A percentile compares a stretch with the other conserved stretches of the same genome.
Evolutionary conservation across 2,113 vertebrate genomes (phyloP).

Genomic region (Oncorhynchus keta): DNA sequence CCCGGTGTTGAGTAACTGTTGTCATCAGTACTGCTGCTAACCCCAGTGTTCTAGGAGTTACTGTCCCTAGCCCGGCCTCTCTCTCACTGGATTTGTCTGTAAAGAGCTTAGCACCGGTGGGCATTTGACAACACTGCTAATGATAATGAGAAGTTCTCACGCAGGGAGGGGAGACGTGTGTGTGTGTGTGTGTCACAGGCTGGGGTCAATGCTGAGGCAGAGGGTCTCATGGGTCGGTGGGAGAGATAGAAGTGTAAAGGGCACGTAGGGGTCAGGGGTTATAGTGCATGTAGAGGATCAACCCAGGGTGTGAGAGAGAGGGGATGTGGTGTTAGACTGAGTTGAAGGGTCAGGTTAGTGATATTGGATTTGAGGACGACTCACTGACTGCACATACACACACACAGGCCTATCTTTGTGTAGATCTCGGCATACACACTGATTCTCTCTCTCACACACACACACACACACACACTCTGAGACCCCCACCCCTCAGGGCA

Average conservation of each 20-base stretch:
- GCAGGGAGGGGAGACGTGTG: constrained; percentile 19
- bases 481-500: neutral
- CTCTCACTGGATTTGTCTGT: constrained; percentile 64
- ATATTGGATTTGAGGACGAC: too few relatives aligned
- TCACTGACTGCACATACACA: neutral
- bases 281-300: neutral
- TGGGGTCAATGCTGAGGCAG: neutral
- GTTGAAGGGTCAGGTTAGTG: too few relatives aligned
- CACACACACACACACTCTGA: neutral
- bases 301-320: neutral
- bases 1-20: too few relatives aligned
- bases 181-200: neutral
- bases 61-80: neutral
- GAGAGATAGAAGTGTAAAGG: neutral
- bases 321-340: too few relatives aligned
- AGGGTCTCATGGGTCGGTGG: neutral
- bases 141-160: constrained; percentile 66
- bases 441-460: too few relatives aligned
- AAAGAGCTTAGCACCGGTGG: constrained; percentile 69
- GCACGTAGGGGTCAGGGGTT: neutral
- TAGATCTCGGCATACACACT: too few relatives aligned
- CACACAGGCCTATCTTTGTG: neutral
- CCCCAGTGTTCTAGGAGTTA: too few relatives aligned
- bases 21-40: too few relatives aligned
- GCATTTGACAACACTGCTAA: constrained; percentile 60